These are phyloP conservation scores for Drosophila planitibia DNA, from an alignment of 2,888 invertebrate species.

Conservation along the genomic window DNA sequence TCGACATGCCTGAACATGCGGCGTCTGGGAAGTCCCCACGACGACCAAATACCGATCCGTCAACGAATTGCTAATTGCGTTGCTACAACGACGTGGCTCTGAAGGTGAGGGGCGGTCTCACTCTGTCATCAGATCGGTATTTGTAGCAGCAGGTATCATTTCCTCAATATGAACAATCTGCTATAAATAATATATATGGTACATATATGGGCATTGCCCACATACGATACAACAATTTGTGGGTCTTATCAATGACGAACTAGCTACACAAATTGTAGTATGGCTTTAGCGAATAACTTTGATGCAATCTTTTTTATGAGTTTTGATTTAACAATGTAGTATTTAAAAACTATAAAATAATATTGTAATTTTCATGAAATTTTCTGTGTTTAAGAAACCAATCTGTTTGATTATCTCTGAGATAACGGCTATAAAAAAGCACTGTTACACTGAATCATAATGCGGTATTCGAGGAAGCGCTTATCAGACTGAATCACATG, in stretches of 20 bases:
- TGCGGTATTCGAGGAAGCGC: slow-evolving; percentile 2
- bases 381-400: not conserved
- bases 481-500: slow-evolving; percentile 10
- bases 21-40: slow-evolving; percentile 55
- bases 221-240: slow-evolving; percentile 32
- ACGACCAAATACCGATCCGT: slow-evolving; percentile 19
- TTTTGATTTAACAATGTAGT: not conserved
- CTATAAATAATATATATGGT: slow-evolving; percentile 46
- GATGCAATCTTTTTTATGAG: not conserved
- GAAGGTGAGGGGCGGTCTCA: slow-evolving; percentile 1
- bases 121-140: slow-evolving; percentile 68
- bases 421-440: not conserved
- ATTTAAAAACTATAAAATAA: not conserved
- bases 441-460: slow-evolving; percentile 17
- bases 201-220: slow-evolving; percentile 13
- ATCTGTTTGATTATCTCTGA: not conserved
- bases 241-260: slow-evolving; percentile 23
- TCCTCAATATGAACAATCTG: slow-evolving; percentile 38
- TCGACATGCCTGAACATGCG: slow-evolving; percentile 20
- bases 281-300: not conserved
- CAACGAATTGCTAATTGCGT: slow-evolving; percentile 52
- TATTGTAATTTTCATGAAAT: not conserved
- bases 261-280: not conserved
- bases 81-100: not conserved
- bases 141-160: slow-evolving; percentile 45